Percentiles rank a stretch among this genome's conserved stretches.
phyloP scores from a whole-genome alignment of 2,888 invertebrate genomes.

The Poecilobothrus nobilitatus region DNA sequence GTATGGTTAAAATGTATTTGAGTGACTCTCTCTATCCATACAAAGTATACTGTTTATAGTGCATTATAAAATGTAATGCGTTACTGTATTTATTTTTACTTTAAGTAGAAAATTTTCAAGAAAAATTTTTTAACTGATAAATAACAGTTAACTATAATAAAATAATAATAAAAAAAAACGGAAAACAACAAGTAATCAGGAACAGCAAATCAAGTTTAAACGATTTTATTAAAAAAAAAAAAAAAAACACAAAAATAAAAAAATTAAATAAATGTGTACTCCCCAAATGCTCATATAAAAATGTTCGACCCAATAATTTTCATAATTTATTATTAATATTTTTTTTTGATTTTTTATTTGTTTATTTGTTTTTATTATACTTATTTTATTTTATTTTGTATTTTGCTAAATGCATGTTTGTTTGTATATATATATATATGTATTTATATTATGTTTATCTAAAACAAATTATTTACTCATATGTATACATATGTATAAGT shows the following conservation, averaged over 20 bases:
- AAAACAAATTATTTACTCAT: too few species aligned
- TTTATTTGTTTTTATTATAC: background rate
- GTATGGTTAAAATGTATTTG: background rate
- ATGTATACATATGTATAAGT: background rate
- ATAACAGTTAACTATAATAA: background rate
- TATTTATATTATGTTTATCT: too few species aligned
- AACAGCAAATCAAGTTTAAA: conserved; percentile 1
- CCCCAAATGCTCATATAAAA: background rate
- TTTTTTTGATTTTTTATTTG: background rate
- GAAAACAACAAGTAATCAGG: background rate
- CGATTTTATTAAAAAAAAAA: too few species aligned
- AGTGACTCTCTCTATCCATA: too few species aligned
- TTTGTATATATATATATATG: background rate
- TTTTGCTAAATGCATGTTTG: background rate
- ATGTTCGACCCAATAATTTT: background rate
- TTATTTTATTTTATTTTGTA: background rate
- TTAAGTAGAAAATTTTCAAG: too few species aligned
- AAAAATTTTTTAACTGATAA: background rate
- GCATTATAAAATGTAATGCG: too few species aligned
- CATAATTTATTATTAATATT: background rate
- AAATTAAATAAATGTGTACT: background rate
- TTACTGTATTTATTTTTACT: too few species aligned
- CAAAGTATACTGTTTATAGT: too few species aligned
- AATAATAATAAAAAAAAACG: too few species aligned
- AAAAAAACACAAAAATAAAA: too few species aligned